Base-by-base conservation (phyloP, 2,888 invertebrate genomes). In the Oegoconia quadripuncta region DNA sequence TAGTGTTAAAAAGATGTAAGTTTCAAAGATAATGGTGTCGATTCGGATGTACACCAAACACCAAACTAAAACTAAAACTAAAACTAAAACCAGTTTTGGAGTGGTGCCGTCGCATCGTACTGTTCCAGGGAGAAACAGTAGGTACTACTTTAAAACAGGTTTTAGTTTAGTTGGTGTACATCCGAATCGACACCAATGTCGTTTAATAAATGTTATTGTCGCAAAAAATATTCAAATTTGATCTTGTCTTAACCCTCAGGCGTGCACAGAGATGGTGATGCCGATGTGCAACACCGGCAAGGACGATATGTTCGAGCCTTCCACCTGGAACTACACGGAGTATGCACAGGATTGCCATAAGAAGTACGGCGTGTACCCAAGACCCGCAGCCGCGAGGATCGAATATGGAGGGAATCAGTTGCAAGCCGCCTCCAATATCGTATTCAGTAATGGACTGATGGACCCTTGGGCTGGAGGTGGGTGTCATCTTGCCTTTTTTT, bases 221-320 rank as follows among this genome's bases (percentile, higher is more conserved):
- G n/a, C n/a, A n/a, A n/a, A n/a, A n/a, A n/a, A n/a, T n/a, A n/a
- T n/a, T n/a, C n/a, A n/a, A n/a, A n/a, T n/a, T n/a, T n/a, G n/a
- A n/a, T n/a, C n/a, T n/a, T 27, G 15, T 3, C 17, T 13, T 1
- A 26, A 17, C n/a, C 39, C 53, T 1, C 84, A 97, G 93, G 90
- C 94, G 0, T 99, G 99, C 67, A 97, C 97, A 15, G 98, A 99
- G 79, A 97, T 99, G 95, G 93, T 97, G 42, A 97, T 98, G 96
- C 98, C 98, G 0, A 92, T 95, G 88, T 98, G 98, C 74, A 83
- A 91, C 6, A 91, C 91, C 49, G 95, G 93, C 26, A 75, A 87
- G 1, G 83, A 89, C 7, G 96, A 96, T 62, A 97, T 99, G 94
- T 97, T 97, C 69, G 94, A 94, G 61, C 89, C 91, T 1, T 46